Percentiles rank a stretch among this genome's conserved stretches.
Evolutionary conservation across 2,888 invertebrate species (phyloP).

Genomic region (Hoplodrina ambigua): DNA sequence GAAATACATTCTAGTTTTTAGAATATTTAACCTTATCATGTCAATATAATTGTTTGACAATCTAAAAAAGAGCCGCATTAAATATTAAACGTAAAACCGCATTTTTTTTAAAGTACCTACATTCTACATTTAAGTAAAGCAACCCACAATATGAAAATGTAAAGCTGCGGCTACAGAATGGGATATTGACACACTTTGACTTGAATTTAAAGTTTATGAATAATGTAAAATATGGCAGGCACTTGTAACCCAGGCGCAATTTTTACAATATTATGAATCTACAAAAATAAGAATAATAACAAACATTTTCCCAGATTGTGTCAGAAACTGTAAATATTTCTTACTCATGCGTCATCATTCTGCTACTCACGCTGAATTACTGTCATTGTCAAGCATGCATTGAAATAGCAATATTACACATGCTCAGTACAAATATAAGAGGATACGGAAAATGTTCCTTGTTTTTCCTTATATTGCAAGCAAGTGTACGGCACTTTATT

Average conservation of each 20-base stretch:
- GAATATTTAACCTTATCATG: not conserved
- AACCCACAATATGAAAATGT: slow-evolving; percentile 39
- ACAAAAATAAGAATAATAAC: slow-evolving; percentile 26
- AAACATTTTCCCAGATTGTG: slow-evolving; percentile 13
- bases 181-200: slow-evolving; percentile 58
- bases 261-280: slow-evolving; percentile 33
- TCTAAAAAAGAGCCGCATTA: not conserved
- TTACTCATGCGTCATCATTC: slow-evolving; percentile 14
- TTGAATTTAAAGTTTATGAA: slow-evolving; percentile 59
- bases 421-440: slow-evolving; percentile 53
- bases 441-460: slow-evolving; percentile 44
- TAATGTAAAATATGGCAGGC: slow-evolving; percentile 53
- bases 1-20: not conserved
- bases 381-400: slow-evolving; percentile 34
- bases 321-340: slow-evolving; percentile 19
- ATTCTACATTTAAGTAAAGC: slow-evolving; percentile 36
- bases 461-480: slow-evolving; percentile 66
- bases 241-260: slow-evolving; percentile 38
- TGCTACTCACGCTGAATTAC: slow-evolving; percentile 37
- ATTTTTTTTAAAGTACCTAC: slow-evolving; percentile 32
- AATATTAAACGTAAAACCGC: slow-evolving; percentile 20
- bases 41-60: not conserved
- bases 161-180: slow-evolving; percentile 34
- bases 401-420: slow-evolving; percentile 41
- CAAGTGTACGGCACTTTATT: slow-evolving; percentile 78